Conservation (phyloP, 2,797 vertebrate species). For the Mormyrops boulengeri region DNA sequence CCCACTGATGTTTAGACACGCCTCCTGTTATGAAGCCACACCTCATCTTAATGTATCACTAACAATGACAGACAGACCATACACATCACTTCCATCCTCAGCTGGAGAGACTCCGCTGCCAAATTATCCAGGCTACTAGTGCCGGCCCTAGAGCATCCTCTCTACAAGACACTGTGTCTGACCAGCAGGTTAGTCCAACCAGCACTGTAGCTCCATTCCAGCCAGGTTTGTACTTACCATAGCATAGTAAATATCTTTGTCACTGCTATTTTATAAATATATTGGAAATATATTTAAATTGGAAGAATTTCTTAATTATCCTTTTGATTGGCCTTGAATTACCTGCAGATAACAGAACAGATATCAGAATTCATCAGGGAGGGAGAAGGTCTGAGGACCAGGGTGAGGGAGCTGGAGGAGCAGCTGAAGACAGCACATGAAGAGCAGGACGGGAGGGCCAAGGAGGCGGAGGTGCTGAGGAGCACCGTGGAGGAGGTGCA, state of each 20-base stretch:
- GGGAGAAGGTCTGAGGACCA: conserved; percentile 38
- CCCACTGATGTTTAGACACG: not conserved
- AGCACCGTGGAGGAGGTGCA: conserved; percentile 48
- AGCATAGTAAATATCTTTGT: not conserved
- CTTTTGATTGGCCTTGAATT: not conserved
- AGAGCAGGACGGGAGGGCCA: conserved; percentile 32
- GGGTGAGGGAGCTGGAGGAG: conserved; percentile 44
- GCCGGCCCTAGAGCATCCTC: conserved; percentile 20
- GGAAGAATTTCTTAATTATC: not conserved
- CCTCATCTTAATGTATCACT: not conserved
- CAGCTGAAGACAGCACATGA: conserved; percentile 29
- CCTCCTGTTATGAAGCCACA: not conserved
- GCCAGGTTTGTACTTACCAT: not conserved
- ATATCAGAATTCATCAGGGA: conserved; percentile 46
- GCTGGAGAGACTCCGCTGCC: conserved; percentile 59
- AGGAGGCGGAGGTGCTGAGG: conserved; percentile 36
- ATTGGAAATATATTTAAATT: not conserved
- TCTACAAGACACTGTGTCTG: conserved; percentile 26
- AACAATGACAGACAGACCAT: not conserved
- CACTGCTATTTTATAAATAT: not conserved
- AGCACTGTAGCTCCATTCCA: not conserved
- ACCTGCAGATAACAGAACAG: conserved; percentile 56
- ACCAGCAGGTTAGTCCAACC: conserved; percentile 55
- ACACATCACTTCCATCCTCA: conserved; percentile 34
- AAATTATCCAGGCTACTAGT: conserved; percentile 45